Evolutionary conservation across 2,113 vertebrate species (phyloP).

Genomic region (Choloepus hoffmanni): DNA sequence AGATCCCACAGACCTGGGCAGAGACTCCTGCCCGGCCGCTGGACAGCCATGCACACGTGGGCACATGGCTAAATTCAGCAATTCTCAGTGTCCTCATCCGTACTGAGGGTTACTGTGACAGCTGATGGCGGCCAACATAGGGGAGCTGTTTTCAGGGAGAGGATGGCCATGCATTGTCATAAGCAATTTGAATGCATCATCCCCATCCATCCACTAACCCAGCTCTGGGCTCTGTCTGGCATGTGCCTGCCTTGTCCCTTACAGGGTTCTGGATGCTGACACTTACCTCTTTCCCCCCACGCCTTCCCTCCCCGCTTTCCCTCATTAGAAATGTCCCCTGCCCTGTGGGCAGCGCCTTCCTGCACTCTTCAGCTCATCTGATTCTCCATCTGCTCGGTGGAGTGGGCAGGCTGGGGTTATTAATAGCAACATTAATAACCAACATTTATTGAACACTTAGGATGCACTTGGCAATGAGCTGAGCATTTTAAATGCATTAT

Average conservation of each 20-base stretch:
- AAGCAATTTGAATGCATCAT: neutral
- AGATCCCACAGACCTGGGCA: neutral
- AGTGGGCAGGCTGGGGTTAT: constrained; percentile 44
- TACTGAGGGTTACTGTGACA: neutral
- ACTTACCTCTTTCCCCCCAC: neutral
- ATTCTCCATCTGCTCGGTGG: neutral
- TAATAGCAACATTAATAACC: constrained; percentile 66
- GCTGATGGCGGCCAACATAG: rapidly evolving
- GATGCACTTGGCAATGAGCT: neutral
- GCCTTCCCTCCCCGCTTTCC: neutral
- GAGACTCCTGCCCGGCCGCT: too few species aligned
- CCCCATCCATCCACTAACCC: too few species aligned
- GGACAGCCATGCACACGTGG: rapidly evolving
- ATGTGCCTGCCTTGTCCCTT: too few species aligned
- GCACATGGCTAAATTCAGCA: neutral
- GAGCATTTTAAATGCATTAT: constrained; percentile 51
- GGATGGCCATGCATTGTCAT: neutral
- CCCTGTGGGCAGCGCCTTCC: neutral
- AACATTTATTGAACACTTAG: constrained; percentile 47
- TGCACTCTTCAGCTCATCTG: neutral
- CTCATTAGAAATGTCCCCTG: neutral
- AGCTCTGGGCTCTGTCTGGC: too few species aligned
- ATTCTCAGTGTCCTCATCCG: rapidly evolving
- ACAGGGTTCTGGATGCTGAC: too few species aligned
- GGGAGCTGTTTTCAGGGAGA: neutral